These are phyloP conservation scores for Smutsia gigantea DNA, from an alignment of 2,797 vertebrate species.

Conservation along the genomic window DNA sequence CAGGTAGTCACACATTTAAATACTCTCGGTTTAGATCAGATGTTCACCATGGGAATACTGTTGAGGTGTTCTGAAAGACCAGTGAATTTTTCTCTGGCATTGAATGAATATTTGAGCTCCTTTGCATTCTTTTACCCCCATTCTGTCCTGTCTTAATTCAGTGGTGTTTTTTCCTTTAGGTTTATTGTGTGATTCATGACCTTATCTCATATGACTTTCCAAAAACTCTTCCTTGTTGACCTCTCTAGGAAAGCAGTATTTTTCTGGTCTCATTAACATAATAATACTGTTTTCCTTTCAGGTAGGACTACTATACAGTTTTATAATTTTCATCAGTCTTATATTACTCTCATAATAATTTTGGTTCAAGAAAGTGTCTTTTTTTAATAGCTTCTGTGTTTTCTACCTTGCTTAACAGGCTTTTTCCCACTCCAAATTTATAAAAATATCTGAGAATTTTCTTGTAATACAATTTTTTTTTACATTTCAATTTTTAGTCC, in stretches of 20 bases:
- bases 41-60: not conserved
- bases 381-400: not conserved
- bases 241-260: not conserved
- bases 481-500: not conserved
- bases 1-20: slow-evolving; percentile 88
- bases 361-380: not conserved
- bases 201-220: not conserved
- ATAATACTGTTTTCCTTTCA: slow-evolving; percentile 1
- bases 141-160: not conserved
- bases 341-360: not conserved
- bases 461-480: not conserved
- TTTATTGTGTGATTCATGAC: not conserved
- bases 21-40: slow-evolving; percentile 18
- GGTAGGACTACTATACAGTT: not conserved
- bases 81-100: not conserved
- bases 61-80: not conserved
- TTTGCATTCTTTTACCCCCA: not conserved
- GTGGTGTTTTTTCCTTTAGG: not conserved
- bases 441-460: not conserved
- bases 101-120: slow-evolving; percentile 23
- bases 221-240: not conserved
- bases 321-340: not conserved
- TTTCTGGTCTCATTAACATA: not conserved
- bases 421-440: not conserved
- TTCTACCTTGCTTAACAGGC: not conserved